Percentiles rank a stretch among this genome's conserved stretches.
These are phyloP conservation scores for Euglossa dilemma DNA, from an alignment of 1,140 invertebrate genomes.

Conservation along the genomic window DNA sequence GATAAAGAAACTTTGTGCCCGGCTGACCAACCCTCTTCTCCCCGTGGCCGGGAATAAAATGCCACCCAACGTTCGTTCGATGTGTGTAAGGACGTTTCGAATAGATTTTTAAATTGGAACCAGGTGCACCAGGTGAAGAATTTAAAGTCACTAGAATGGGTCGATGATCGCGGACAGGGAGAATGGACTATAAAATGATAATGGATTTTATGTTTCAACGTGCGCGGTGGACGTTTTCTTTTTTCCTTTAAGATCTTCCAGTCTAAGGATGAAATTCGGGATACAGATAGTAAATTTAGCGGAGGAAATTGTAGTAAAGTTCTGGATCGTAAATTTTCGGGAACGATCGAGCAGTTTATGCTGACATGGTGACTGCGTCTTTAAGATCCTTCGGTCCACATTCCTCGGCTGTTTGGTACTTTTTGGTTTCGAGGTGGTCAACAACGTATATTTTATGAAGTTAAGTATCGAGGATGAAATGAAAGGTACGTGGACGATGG, in stretches of 20 bases:
- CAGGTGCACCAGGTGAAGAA: too few species aligned
- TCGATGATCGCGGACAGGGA: background rate
- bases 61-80: background rate
- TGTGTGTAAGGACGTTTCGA: background rate
- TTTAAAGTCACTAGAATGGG: background rate
- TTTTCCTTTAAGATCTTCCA: background rate
- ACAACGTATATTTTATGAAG: background rate
- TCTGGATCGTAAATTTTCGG: background rate
- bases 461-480: background rate
- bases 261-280: background rate
- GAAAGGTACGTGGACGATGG: background rate
- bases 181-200: constrained; percentile 12
- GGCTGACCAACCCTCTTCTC: background rate
- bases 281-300: background rate
- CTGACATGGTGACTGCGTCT: constrained; percentile 1
- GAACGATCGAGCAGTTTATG: background rate
- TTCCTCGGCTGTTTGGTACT: background rate
- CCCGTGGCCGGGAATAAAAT: background rate
- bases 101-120: background rate
- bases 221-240: background rate
- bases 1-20: constrained; percentile 13
- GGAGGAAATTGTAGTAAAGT: background rate
- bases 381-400: background rate
- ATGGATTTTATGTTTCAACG: background rate
- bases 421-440: background rate